These are phyloP conservation scores for Cheilosia scutellata DNA, from an alignment of 2,888 invertebrate genomes.

Conservation along the genomic window DNA sequence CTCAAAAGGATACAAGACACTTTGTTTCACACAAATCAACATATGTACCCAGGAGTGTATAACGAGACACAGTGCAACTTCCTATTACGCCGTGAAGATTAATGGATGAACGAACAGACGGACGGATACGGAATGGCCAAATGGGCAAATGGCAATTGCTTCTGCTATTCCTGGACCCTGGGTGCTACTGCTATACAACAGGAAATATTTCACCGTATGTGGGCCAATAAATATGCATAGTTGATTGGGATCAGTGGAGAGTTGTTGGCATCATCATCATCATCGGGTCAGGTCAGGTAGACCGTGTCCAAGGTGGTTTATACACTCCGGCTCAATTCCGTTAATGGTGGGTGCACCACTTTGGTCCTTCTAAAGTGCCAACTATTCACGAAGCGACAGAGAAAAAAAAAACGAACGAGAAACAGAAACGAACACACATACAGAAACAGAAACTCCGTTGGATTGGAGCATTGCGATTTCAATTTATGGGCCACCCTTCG, in stretches of 20 bases:
- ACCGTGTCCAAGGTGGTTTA: slow-evolving; percentile 75
- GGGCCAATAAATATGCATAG: slow-evolving; percentile 83
- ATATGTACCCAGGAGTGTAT: slow-evolving; percentile 73
- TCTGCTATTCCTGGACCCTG: slow-evolving; percentile 1
- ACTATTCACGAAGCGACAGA: slow-evolving; percentile 60
- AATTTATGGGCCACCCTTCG: slow-evolving; percentile 76
- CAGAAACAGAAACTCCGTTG: slow-evolving; percentile 17
- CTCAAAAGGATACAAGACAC: slow-evolving; percentile 73
- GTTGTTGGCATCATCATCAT: slow-evolving; percentile 73
- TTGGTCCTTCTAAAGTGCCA: slow-evolving; percentile 74
- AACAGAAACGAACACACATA: not conserved
- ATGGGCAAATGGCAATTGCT: slow-evolving; percentile 37
- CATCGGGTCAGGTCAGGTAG: slow-evolving; percentile 66
- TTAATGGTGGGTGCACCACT: slow-evolving; percentile 76
- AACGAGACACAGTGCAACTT: slow-evolving; percentile 71
- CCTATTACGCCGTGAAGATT: slow-evolving; percentile 73
- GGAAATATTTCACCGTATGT: slow-evolving; percentile 83
- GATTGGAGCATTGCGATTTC: slow-evolving; percentile 73
- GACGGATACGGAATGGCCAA: slow-evolving; percentile 66
- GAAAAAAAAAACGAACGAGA: not conserved
- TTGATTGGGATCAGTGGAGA: slow-evolving; percentile 76
- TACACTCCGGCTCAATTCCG: slow-evolving; percentile 74
- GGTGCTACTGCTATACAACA: slow-evolving; percentile 57
- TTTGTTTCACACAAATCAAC: slow-evolving; percentile 75
- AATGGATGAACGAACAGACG: slow-evolving; percentile 72